Evolutionary conservation across 2,797 vertebrate genomes (phyloP).

Genomic region (Pseudochirops cupreus): DNA sequence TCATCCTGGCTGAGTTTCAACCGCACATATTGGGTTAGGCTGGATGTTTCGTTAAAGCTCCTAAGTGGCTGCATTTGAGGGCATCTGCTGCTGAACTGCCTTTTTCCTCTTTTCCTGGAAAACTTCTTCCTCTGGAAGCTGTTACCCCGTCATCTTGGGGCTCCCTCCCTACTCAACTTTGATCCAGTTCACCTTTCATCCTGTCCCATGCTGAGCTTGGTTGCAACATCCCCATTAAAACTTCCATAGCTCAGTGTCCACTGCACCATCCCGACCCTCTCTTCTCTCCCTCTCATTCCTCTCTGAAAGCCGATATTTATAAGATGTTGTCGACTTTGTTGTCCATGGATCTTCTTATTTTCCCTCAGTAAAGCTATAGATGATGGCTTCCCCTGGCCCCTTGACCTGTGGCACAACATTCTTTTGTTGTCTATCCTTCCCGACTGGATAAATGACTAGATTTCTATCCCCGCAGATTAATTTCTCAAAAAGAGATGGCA

Average conservation of each 20-base stretch:
- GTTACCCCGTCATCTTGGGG: constrained; percentile 36
- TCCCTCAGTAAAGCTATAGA: constrained; percentile 39
- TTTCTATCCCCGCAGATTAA: constrained; percentile 65
- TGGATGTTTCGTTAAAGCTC: constrained; percentile 60
- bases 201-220: constrained; percentile 23
- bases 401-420: constrained; percentile 32
- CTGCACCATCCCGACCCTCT: neutral
- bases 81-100: constrained; percentile 22
- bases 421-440: neutral
- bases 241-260: neutral
- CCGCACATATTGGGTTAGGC: neutral
- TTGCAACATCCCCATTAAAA: constrained; percentile 56
- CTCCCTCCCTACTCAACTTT: constrained; percentile 65
- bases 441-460: constrained; percentile 4
- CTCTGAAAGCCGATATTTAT: neutral
- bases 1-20: constrained; percentile 41
- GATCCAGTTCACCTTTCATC: constrained; percentile 56
- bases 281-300: neutral
- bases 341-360: neutral
- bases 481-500: constrained; percentile 63
- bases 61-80: constrained; percentile 55
- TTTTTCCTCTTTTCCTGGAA: constrained; percentile 64
- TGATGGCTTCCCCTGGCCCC: constrained; percentile 35
- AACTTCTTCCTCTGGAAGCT: constrained; percentile 59
- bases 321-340: constrained; percentile 12